phyloP scores from a whole-genome alignment of 2,888 invertebrate species.

The Platycheirus rosarum region DNA sequence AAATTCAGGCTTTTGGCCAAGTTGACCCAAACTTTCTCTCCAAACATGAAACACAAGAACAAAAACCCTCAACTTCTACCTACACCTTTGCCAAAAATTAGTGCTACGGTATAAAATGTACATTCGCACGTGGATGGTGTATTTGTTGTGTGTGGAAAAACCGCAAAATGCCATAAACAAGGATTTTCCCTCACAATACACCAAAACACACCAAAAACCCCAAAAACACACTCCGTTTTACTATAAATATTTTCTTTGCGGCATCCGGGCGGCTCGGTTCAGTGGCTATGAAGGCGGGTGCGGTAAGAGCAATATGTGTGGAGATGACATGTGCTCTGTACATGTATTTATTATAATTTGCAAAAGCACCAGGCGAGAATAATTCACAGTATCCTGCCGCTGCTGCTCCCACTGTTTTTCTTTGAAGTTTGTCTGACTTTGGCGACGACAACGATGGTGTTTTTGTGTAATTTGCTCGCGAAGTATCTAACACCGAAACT shows the following conservation, averaged over 20 bases:
- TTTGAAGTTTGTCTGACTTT: constrained; percentile 65
- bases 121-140: constrained; percentile 62
- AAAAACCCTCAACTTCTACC: constrained; percentile 46
- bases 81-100: constrained; percentile 66
- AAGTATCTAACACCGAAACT: constrained; percentile 39
- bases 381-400: constrained; percentile 51
- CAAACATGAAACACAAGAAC: constrained; percentile 40
- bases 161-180: constrained; percentile 73
- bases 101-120: constrained; percentile 58
- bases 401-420: constrained; percentile 36
- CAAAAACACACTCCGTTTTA: constrained; percentile 23
- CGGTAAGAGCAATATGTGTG: constrained; percentile 53
- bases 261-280: background rate
- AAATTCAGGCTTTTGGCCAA: constrained; percentile 69
- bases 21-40: constrained; percentile 58
- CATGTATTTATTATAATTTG: constrained; percentile 70
- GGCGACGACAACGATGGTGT: constrained; percentile 40
- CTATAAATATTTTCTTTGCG: constrained; percentile 35
- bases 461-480: constrained; percentile 46
- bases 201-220: constrained; percentile 60
- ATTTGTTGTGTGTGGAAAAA: constrained; percentile 41
- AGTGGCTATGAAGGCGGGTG: background rate
- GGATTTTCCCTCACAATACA: constrained; percentile 68
- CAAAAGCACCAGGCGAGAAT: constrained; percentile 48
- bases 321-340: constrained; percentile 56